Percentiles rank a stretch among this genome's conserved stretches.
phyloP scores from a whole-genome alignment of 2,797 vertebrate species.

The Rhincodon typus region DNA sequence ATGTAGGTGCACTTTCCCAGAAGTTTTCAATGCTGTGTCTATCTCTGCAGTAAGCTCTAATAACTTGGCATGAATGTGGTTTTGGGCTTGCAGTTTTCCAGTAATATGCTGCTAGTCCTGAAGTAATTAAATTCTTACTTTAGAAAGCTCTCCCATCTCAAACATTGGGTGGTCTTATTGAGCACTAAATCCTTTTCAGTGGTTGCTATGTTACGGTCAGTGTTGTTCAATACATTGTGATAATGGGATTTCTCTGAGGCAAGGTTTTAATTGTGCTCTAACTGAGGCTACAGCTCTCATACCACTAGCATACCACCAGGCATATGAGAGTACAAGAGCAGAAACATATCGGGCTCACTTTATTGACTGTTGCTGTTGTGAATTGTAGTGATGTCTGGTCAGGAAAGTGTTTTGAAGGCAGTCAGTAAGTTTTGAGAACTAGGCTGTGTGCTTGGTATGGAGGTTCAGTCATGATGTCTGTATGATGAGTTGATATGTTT shows the following conservation, averaged over 20 bases:
- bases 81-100: not conserved
- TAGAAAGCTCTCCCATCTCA: not conserved
- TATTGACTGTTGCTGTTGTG: not conserved
- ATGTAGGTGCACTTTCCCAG: not conserved
- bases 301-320: too few relatives aligned
- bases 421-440: not conserved
- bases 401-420: not conserved
- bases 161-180: constrained; percentile 23
- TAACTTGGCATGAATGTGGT: not conserved
- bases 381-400: not conserved
- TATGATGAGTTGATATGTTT: not conserved
- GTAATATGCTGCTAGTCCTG: not conserved
- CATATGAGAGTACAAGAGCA: not conserved
- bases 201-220: not conserved
- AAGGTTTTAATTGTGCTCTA: not conserved
- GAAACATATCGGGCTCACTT: not conserved
- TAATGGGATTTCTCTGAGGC: not conserved
- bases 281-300: not conserved
- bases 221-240: not conserved
- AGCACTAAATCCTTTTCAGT: constrained; percentile 3
- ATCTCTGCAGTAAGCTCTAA: not conserved
- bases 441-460: not conserved
- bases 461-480: not conserved
- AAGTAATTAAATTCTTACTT: constrained; percentile 29
- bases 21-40: not conserved